Evolutionary conservation across 1,140 invertebrate genomes (phyloP), one percentile per base, ranked within the genome.

Genomic region (Nephotettix cincticeps): DNA sequence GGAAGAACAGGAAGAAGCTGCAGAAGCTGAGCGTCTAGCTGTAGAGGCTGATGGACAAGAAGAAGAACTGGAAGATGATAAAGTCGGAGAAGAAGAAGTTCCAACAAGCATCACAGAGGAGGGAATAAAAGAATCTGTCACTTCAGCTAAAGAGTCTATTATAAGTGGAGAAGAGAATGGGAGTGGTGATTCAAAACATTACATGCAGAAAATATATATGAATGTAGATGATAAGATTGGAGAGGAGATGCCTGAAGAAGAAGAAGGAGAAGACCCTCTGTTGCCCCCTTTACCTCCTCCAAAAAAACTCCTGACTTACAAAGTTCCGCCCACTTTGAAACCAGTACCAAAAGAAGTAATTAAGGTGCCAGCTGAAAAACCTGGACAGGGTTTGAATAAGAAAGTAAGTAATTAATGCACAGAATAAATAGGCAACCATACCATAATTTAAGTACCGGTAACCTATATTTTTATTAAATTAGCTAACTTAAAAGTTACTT

Each of bases 311-410:
- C 78, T 77, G 19, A 78, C 77, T 77, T 76, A 80, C 21, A 73
- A 76, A 64, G 72, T 74, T 70, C 32, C 77, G 29, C 1, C 17
- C 11, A 80, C 78, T 77, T 69, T 77, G 76, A 1, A 80, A 81
- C 73, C 80, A 14, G 28, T 63, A 1, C 79, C 0, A 82, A 84
- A 64, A 29, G 32, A 45, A 25, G 29, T 28, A 28, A 45, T 47
- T 4, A 81, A 86, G 75, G 81, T 88, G 45, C 87, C 88, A 0
- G 74, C 81, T 0, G 90, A 92, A 78, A 79, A 79, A 66, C 82
- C 87, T 19, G 90, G 90, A 0, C 83, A 83, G 14, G 90, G 90
- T 0, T 79, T 84, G 4, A 91, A 91, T 77, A 85, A 84, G 64
- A 88, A 87, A 78, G 86, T 85, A 73, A 65, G 71, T 40, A 2